Base-by-base conservation (phyloP, 2,797 vertebrate genomes). In the Lophius americanus region DNA sequence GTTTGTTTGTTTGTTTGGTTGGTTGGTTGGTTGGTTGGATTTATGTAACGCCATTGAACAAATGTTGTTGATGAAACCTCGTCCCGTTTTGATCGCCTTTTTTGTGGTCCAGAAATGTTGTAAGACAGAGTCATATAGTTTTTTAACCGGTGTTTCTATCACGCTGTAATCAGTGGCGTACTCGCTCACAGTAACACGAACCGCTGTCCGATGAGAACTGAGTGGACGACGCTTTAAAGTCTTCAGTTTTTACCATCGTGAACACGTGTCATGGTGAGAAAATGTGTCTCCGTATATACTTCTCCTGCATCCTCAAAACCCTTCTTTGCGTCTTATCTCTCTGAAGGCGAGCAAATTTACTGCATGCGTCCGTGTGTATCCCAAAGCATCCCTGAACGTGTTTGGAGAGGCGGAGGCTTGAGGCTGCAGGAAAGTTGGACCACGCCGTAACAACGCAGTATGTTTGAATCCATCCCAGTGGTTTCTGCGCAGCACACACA, bases 41-140 rank as follows among this genome's bases (percentile, higher is more conserved):
- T 89, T 71, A 65, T 82, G 83, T 91, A 54, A 68, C 23, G 64
- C 60, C 76, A 85, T 86, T 72, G 35, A 65, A 39, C 70, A 54
- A 13, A 62, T 84, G 81, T 83, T 37, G 82, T 89, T 75, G 35
- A 83, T 82, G 78, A 87, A 23, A 85, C 68, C 73, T 81, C 39
- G 62, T 86, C 83, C 79, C 79, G 85, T 91, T 84, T 81, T 67
- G 56, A 73, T 88, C 67, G 60, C 85, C 80, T 86, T 88, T 85
- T 65, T 52, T 71, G 85, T 90, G 78, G 64, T 89, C 82, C 73
- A 64, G 70, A 79, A 86, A 82, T 23, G 83, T 89, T 84, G 83
- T 88, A 64, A 81, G 79, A 88, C 88, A 91, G 84, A 89, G 83
- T 87, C 83, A 76, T 85, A 63, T 85, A 84, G 82, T 87, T 86